Percentiles rank a stretch among this genome's conserved stretches.
Conservation (phyloP, 1,140 invertebrate genomes). For the Papilio xuthus region DNA sequence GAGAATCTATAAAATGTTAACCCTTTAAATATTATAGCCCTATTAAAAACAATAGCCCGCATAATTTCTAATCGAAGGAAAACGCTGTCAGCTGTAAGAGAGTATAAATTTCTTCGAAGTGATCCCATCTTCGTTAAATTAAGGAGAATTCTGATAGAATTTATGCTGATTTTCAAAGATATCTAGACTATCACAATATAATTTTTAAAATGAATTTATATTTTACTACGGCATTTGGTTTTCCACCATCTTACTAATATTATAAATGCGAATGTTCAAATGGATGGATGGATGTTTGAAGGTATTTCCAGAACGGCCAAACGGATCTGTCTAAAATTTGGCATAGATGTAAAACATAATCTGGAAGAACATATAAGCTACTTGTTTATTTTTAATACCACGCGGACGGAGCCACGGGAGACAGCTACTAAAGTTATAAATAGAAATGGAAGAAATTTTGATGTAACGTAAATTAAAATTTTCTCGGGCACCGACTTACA, state of each 20-base stretch:
- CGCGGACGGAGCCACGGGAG: too few species aligned
- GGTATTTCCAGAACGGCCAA: too few species aligned
- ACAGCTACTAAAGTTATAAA: background rate
- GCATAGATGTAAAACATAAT: too few species aligned
- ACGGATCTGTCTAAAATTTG: too few species aligned
- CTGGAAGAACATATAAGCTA: too few species aligned
- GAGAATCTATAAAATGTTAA: conserved; percentile 3
- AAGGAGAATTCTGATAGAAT: conserved; percentile 16
- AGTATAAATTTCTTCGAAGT: conserved; percentile 17
- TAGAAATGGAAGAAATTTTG: background rate
- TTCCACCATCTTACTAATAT: too few species aligned
- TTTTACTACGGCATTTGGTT: background rate
- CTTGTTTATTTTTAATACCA: too few species aligned
- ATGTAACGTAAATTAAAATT: conserved; percentile 4
- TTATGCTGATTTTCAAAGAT: background rate
- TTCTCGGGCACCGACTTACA: background rate
- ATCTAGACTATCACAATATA: background rate
- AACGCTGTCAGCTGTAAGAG: conserved; percentile 7
- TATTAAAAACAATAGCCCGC: conserved; percentile 33
- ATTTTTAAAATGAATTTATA: background rate
- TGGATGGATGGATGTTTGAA: too few species aligned
- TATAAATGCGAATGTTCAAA: too few species aligned
- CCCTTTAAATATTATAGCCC: conserved; percentile 20
- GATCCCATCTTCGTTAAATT: conserved; percentile 11
- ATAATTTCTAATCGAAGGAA: conserved; percentile 28